Evolutionary conservation across 2,888 invertebrate species (phyloP), one percentile per base, ranked within the genome.

Genomic region (Lysandra coridon): DNA sequence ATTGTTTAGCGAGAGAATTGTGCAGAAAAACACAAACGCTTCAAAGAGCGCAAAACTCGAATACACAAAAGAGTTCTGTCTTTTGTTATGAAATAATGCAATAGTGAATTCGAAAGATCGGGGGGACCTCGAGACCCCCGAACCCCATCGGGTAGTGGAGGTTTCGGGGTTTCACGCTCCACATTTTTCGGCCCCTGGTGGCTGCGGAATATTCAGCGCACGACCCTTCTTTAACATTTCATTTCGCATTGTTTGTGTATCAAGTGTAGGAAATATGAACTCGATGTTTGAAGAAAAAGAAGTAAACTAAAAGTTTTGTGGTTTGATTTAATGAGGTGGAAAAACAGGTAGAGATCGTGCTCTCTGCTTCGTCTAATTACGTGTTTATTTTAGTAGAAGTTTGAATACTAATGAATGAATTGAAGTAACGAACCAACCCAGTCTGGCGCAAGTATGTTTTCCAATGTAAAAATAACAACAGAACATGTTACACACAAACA

Each of bases 81-180:
- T 37, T 69, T 69, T 69, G 69, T 69, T 69, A 69, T 69, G 37
- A 69, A 69, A 69, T 69, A 69, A 69, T 69, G 69, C 33, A 69
- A 37, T 37, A 30, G 69, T 37, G 69, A 5, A 33, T 69, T 33
- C 69, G 33, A 33, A 14, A 37, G 33, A 69, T 69, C 64, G 69
- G 69, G 69, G 69, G 17, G 62, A 62, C 10, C 64, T 14, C 33
- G 64, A 33, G 64, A 62, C 33, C 33, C 69, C 17, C 69, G 14
- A 69, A 23, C 62, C 62, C 62, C 23, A 7, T 23, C 62, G n/a
- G 62, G 62, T n/a, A 17, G 62, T 23, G 1, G 37, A 37, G 33
- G 69, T 69, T 69, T 69, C 37, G 33, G 69, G 33, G 69, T 69
- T 30, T 69, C 64, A 69, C 64, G 64, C 64, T 30, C 64, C 69